phyloP scores from a whole-genome alignment of 2,797 vertebrate genomes.

The Notoglanidium macrostoma region DNA sequence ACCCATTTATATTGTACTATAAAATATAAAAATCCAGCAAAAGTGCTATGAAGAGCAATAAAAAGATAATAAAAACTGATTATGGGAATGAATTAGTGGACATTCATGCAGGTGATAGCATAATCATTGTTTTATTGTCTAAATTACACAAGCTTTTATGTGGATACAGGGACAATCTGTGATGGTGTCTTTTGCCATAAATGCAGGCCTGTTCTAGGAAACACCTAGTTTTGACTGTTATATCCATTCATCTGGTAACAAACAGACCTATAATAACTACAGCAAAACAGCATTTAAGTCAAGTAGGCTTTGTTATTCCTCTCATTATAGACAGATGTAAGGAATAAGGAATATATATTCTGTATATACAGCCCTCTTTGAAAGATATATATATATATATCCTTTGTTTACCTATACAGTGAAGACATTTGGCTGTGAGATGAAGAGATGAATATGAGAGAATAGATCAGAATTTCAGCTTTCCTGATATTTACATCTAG shows the following conservation, averaged over 20 bases:
- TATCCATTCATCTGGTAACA: not conserved
- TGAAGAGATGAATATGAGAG: not conserved
- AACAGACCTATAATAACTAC: not conserved
- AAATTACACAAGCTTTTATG: not conserved
- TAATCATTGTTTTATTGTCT: constrained; percentile 19
- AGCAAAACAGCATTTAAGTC: not conserved
- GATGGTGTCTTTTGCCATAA: not conserved
- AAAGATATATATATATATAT: too few species aligned
- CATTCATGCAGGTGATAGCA: not conserved
- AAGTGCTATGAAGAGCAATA: not conserved
- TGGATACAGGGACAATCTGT: not conserved
- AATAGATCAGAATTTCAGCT: not conserved
- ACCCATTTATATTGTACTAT: not conserved
- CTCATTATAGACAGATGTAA: not conserved
- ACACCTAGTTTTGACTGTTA: not conserved
- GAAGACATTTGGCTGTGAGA: not conserved
- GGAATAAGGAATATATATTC: too few species aligned
- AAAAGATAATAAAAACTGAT: constrained; percentile 20
- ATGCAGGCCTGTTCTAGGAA: not conserved
- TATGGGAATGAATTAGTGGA: not conserved
- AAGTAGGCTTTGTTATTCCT: not conserved
- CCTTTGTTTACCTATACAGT: too few species aligned
- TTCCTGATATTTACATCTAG: not conserved
- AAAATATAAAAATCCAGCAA: not conserved
- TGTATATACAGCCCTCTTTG: too few species aligned